Conservation (phyloP, 1,140 invertebrate genomes). For the Drosophila fuyamai region DNA sequence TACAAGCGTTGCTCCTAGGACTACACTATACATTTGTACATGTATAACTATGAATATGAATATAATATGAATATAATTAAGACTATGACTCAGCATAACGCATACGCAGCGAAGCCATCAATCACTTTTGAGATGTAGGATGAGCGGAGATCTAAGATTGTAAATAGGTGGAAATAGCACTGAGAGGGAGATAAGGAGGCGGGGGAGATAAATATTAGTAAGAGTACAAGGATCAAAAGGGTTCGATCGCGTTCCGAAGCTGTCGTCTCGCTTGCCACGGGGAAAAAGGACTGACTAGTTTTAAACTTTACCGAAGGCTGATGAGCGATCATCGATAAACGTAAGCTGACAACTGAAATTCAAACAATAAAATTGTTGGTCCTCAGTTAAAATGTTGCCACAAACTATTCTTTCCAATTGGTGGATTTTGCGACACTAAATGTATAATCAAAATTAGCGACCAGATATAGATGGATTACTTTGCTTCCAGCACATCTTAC, state of each 20-base stretch:
- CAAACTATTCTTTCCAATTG: constrained; percentile 55
- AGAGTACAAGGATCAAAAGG: background rate
- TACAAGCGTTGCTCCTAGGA: constrained; percentile 26
- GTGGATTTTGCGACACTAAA: constrained; percentile 34
- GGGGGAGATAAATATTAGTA: background rate
- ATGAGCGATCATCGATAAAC: constrained; percentile 10
- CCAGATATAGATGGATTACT: constrained; percentile 15
- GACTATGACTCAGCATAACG: constrained; percentile 56
- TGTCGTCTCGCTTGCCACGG: background rate
- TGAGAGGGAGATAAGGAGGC: constrained; percentile 7
- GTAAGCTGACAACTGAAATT: constrained; percentile 16
- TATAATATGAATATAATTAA: constrained; percentile 42
- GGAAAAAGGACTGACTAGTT: constrained; percentile 42
- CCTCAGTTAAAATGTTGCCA: constrained; percentile 19
- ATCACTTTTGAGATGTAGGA: constrained; percentile 22
- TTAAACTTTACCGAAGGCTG: constrained; percentile 20
- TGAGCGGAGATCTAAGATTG: constrained; percentile 9
- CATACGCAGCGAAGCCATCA: constrained; percentile 33
- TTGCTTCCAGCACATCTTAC: constrained; percentile 45
- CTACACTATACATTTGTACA: constrained; percentile 31
- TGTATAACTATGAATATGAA: constrained; percentile 42
- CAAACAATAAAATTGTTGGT: constrained; percentile 55
- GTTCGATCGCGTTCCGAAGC: constrained; percentile 4
- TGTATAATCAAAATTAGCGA: constrained; percentile 70
- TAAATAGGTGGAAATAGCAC: constrained; percentile 10